Evolutionary conservation across 2,113 vertebrate species (phyloP).

Genomic region (Anolis carolinensis): DNA sequence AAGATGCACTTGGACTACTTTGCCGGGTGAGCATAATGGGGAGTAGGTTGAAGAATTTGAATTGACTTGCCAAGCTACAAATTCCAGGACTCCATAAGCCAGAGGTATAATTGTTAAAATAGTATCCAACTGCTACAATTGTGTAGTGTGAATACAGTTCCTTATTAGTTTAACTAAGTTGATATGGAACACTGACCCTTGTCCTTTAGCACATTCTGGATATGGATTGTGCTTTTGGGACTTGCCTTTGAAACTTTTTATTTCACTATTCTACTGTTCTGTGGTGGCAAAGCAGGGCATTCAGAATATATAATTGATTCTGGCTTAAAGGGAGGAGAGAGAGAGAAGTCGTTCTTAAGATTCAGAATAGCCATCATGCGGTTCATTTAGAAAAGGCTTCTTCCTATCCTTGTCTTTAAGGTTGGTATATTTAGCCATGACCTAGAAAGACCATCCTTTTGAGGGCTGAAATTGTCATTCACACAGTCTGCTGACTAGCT

Average conservation of each 20-base stretch:
- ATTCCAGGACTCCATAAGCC: no score
- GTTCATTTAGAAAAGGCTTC: slow-evolving; percentile 54
- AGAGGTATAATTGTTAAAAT: no score
- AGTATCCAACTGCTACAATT: no score
- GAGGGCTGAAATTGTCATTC: slow-evolving; percentile 70
- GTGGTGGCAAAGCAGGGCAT: not conserved
- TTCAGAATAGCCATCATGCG: slow-evolving; percentile 19
- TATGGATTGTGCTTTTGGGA: not conserved
- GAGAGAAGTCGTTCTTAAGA: slow-evolving; percentile 28
- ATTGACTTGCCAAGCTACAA: no score
- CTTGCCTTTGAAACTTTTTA: not conserved
- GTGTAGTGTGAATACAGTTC: no score
- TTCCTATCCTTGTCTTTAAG: slow-evolving; percentile 63
- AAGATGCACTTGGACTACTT: no score
- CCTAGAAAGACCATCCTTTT: slow-evolving; percentile 68
- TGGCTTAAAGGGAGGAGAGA: not conserved
- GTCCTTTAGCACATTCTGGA: not conserved
- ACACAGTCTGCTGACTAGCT: slow-evolving; percentile 63
- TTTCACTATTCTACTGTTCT: not conserved
- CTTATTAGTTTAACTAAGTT: no score
- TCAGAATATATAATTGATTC: not conserved
- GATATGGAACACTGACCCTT: no score
- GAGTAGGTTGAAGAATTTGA: no score
- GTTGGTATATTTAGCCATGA: slow-evolving; percentile 64
- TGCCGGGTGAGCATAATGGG: no score